Percentiles rank a stretch among this genome's conserved stretches.
phyloP scores from a whole-genome alignment of 2,113 vertebrate species.

The Grus americana region DNA sequence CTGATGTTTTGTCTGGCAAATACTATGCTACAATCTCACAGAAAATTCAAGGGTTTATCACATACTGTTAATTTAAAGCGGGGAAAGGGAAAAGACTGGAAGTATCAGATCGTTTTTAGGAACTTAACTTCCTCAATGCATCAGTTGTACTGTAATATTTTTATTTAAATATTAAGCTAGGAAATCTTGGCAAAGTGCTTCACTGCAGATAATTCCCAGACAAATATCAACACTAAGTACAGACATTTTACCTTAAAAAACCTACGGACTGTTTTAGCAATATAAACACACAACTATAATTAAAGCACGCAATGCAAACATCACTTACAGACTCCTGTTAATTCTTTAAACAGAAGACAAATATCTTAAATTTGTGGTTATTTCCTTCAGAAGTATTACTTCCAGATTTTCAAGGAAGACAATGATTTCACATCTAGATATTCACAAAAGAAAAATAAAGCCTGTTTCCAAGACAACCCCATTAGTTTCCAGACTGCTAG shows the following conservation, averaged over 20 bases:
- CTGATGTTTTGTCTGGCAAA: background rate
- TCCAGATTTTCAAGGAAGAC: background rate
- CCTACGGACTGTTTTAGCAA: background rate
- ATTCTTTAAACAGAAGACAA: background rate
- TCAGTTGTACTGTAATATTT: background rate
- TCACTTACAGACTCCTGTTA: background rate
- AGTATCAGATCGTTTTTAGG: background rate
- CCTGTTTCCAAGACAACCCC: constrained; percentile 52
- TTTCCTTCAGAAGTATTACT: background rate
- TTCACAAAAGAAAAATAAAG: constrained; percentile 28
- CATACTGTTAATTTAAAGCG: background rate
- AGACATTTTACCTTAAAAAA: background rate
- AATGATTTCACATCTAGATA: background rate
- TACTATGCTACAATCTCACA: background rate
- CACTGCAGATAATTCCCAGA: background rate
- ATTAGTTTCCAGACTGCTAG: background rate
- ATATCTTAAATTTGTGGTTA: background rate
- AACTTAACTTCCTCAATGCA: background rate
- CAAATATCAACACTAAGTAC: background rate
- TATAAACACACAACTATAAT: background rate
- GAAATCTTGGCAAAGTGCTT: background rate
- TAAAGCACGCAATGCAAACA: background rate
- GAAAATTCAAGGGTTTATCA: background rate
- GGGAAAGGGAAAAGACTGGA: background rate
- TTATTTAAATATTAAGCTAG: background rate